Percentiles rank a stretch among this genome's conserved stretches.
These are phyloP conservation scores for Dendrolimus kikuchii DNA, from an alignment of 1,140 invertebrate genomes.

Conservation along the genomic window DNA sequence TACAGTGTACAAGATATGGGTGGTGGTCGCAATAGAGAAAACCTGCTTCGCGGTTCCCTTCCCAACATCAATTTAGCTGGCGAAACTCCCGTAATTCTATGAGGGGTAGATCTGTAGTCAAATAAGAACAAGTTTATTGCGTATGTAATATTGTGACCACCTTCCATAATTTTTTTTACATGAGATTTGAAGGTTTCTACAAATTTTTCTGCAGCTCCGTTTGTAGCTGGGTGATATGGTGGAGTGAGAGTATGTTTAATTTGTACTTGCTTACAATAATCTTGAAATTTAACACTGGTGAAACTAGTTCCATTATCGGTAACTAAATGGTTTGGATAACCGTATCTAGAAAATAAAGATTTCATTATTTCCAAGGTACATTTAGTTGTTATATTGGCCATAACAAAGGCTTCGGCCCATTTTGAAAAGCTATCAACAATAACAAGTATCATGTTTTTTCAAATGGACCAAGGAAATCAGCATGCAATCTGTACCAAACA, in stretches of 20 bases:
- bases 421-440: slow-evolving; percentile 16
- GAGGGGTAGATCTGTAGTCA: too few relatives aligned
- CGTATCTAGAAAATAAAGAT: slow-evolving; percentile 10
- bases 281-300: not conserved
- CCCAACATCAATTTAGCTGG: too few relatives aligned
- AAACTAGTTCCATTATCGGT: slow-evolving; percentile 1
- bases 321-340: slow-evolving; percentile 12
- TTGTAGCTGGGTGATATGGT: not conserved
- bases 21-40: too few relatives aligned
- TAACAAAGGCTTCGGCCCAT: slow-evolving; percentile 17
- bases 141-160: too few relatives aligned
- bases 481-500: slow-evolving; percentile 19
- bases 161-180: too few relatives aligned
- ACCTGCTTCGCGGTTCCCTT: too few relatives aligned
- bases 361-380: slow-evolving; percentile 15
- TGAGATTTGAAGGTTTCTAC: too few relatives aligned
- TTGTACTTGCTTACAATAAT: not conserved
- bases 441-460: slow-evolving; percentile 17
- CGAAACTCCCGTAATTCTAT: too few relatives aligned
- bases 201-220: not conserved
- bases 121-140: too few relatives aligned
- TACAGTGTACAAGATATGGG: too few relatives aligned
- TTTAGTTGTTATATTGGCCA: slow-evolving; percentile 9
- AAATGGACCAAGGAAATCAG: slow-evolving; percentile 19
- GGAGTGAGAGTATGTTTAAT: not conserved